phyloP scores from a whole-genome alignment of 2,888 invertebrate species.

The Rutpela maculata region DNA sequence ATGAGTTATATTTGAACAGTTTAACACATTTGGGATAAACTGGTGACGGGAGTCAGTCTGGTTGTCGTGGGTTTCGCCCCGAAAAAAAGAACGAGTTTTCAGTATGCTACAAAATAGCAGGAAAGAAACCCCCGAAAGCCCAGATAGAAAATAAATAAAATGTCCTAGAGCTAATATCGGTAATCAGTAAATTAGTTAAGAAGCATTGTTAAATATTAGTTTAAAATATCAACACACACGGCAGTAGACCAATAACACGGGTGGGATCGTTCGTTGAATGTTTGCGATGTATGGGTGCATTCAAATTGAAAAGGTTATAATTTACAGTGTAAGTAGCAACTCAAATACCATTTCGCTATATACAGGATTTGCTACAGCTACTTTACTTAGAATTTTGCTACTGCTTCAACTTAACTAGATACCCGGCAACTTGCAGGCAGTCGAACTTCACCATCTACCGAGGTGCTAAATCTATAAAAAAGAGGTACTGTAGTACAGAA shows the following conservation, averaged over 20 bases:
- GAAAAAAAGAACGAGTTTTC: slow-evolving; percentile 5
- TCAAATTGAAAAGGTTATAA: slow-evolving; percentile 36
- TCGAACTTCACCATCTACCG: slow-evolving; percentile 38
- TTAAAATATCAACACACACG: slow-evolving; percentile 72
- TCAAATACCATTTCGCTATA: slow-evolving; percentile 47
- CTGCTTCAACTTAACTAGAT: slow-evolving; percentile 50
- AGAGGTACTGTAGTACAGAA: slow-evolving; percentile 39
- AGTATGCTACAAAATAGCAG: background rate
- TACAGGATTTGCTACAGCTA: slow-evolving; percentile 56
- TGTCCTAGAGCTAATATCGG: slow-evolving; percentile 47
- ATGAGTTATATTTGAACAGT: background rate
- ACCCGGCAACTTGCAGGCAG: slow-evolving; percentile 50
- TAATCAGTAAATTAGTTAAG: slow-evolving; percentile 58
- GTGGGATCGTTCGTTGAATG: slow-evolving; percentile 47
- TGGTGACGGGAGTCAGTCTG: slow-evolving; percentile 28
- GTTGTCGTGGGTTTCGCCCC: slow-evolving; percentile 43
- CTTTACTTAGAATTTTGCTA: slow-evolving; percentile 48
- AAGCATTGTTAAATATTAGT: slow-evolving; percentile 61
- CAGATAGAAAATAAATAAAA: slow-evolving; percentile 41
- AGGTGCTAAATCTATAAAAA: slow-evolving; percentile 24
- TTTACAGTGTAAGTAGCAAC: slow-evolving; percentile 36
- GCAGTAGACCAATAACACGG: slow-evolving; percentile 66
- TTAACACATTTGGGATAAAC: slow-evolving; percentile 19
- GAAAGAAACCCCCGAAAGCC: slow-evolving; percentile 47
- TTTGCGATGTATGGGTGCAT: slow-evolving; percentile 49